Evolutionary conservation across 2,888 invertebrate genomes (phyloP).

Genomic region (Serrognathus titanus): DNA sequence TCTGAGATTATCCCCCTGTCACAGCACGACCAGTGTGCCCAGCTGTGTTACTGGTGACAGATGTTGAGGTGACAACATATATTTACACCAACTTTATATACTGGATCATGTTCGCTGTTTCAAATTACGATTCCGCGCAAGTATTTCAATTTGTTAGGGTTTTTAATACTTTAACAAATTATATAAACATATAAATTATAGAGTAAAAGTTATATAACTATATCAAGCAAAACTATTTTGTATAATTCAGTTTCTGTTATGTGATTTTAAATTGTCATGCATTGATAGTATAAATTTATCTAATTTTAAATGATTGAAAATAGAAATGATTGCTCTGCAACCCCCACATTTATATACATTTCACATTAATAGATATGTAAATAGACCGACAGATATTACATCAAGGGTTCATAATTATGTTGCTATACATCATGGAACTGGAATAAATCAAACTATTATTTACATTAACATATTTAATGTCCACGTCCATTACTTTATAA

Average conservation of each 20-base stretch:
- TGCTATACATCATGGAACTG: no score
- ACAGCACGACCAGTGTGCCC: background rate
- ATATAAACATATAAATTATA: no score
- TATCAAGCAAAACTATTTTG: no score
- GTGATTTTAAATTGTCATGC: no score
- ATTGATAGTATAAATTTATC: no score
- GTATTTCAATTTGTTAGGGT: background rate
- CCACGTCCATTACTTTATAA: background rate
- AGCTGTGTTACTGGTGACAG: conserved; percentile 20
- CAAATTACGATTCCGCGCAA: background rate
- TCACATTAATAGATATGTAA: background rate
- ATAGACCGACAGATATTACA: background rate
- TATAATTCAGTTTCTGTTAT: background rate
- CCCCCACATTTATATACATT: background rate
- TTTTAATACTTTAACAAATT: background rate
- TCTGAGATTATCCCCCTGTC: conserved; percentile 26
- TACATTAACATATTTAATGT: background rate
- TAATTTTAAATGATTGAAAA: background rate
- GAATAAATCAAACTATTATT: background rate
- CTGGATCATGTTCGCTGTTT: background rate
- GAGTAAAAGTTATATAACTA: no score
- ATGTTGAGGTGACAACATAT: conserved; percentile 24
- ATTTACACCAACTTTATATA: conserved; percentile 22
- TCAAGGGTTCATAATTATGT: background rate
- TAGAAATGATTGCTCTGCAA: background rate